Evolutionary conservation across 2,797 vertebrate species (phyloP), one percentile per base, ranked within the genome.

Genomic region (Urophycis tenuis): DNA sequence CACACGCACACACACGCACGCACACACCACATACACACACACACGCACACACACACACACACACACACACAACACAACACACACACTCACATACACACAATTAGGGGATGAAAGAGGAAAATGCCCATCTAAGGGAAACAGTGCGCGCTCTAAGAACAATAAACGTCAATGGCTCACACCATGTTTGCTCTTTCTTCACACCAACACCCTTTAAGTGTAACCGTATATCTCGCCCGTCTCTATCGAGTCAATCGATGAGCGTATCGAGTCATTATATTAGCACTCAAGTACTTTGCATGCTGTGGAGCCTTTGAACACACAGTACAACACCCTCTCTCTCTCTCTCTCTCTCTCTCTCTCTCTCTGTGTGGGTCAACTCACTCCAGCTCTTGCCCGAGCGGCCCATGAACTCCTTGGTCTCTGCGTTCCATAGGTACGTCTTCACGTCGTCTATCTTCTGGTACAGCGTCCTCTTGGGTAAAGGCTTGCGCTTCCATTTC

Each of bases 341-440:
- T 64, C 60, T 64, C 69, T 31, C 31, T 69, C 31, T 15, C 69
- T 64, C 60, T 29, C n/a, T 64, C 30, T 15, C 31, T 32, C 69
- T 31, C 69, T 33, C 69, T 71, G 12, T 32, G 30, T 14, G 29
- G 67, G 0, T 83, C 74, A 88, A 96, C 97, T 95, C 95, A 99
- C 96, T 94, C 96, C 96, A 97, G 91, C 95, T 99, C 92, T 95
- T 95, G 84, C 93, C 95, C 22, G 96, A 94, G 92, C 95, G 95
- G 81, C 96, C 97, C 94, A 99, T 93, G 92, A 95, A 97, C 82
- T 96, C 95, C 79, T 93, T 95, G 88, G 96, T 96, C 89, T 97
- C 96, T 0, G 95, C 95, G 87, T 99, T 98, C 97, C 96, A 98
- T 80, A 98, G 87, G 92, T 96, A 97, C 49, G 84, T 92, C 88